Percentiles rank a stretch among this genome's conserved stretches.
Conservation (phyloP, 2,113 vertebrate genomes). For the Anolis sagrei region DNA sequence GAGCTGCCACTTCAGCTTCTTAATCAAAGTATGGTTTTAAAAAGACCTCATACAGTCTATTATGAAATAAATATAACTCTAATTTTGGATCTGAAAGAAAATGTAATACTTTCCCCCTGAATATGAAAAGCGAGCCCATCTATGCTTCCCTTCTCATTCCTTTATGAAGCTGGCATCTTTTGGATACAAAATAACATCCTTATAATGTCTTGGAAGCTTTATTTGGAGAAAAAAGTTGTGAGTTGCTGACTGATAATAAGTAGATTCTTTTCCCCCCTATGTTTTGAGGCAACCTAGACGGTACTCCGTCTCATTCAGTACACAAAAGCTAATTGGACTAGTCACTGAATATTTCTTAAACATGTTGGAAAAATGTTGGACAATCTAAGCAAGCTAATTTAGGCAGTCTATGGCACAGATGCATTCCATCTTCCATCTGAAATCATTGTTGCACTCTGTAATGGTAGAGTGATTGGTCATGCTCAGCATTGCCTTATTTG, state of each 20-base stretch:
- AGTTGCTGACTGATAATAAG: background rate
- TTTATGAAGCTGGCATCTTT: background rate
- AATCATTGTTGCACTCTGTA: background rate
- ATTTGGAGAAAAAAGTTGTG: background rate
- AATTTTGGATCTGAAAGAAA: background rate
- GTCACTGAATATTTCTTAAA: background rate
- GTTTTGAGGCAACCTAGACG: background rate
- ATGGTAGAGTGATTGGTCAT: background rate
- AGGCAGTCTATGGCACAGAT: background rate
- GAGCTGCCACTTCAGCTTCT: slow-evolving; percentile 58
- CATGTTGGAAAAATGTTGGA: background rate
- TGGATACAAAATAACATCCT: background rate
- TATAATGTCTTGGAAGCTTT: background rate
- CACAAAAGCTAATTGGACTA: background rate
- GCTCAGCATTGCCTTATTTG: background rate
- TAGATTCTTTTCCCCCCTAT: background rate
- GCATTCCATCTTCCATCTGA: background rate
- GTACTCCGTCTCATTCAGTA: background rate
- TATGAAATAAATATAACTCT: slow-evolving; percentile 47
- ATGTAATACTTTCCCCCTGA: background rate
- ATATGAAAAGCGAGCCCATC: background rate
- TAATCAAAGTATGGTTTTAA: slow-evolving; percentile 47
- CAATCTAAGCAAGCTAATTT: background rate
- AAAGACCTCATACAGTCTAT: slow-evolving; percentile 41
- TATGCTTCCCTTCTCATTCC: background rate